phyloP scores from a whole-genome alignment of 1,140 invertebrate genomes.

The Oryctes rhinoceros region DNA sequence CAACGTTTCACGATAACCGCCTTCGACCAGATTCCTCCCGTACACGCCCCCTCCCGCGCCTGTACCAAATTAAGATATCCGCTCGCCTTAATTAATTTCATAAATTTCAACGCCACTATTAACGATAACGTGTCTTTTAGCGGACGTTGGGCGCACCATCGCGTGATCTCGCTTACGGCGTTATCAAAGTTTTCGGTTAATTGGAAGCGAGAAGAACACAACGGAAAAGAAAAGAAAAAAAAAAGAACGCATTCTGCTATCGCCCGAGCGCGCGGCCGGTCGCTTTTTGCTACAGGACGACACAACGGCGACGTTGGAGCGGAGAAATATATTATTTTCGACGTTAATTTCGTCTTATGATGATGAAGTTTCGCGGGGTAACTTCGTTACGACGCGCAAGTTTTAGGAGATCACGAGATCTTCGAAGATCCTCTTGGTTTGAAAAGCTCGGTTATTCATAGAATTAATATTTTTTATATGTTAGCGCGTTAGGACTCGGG shows the following conservation, averaged over 20 bases:
- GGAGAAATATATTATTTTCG: constrained; percentile 12
- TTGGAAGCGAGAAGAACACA: background rate
- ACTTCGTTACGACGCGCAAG: background rate
- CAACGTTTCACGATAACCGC: too few relatives aligned
- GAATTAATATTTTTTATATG: background rate
- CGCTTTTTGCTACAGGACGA: background rate
- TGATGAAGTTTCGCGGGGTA: background rate
- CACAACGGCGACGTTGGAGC: background rate
- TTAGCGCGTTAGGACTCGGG: too few relatives aligned
- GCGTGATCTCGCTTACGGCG: background rate
- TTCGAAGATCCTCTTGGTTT: background rate
- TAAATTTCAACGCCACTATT: constrained; percentile 9
- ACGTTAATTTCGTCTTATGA: constrained; percentile 1
- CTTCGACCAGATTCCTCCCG: too few relatives aligned
- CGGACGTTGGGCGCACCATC: background rate
- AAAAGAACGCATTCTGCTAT: background rate
- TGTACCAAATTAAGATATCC: background rate
- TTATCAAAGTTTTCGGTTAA: constrained; percentile 22
- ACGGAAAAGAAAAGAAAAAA: background rate
- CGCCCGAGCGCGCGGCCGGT: background rate
- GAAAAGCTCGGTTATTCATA: background rate
- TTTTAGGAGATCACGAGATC: background rate
- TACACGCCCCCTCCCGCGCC: background rate
- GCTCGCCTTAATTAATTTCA: background rate
- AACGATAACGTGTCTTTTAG: constrained; percentile 2